Base-by-base conservation (phyloP, 23 tunicate genomes). In the Halocynthia roretzi region DNA sequence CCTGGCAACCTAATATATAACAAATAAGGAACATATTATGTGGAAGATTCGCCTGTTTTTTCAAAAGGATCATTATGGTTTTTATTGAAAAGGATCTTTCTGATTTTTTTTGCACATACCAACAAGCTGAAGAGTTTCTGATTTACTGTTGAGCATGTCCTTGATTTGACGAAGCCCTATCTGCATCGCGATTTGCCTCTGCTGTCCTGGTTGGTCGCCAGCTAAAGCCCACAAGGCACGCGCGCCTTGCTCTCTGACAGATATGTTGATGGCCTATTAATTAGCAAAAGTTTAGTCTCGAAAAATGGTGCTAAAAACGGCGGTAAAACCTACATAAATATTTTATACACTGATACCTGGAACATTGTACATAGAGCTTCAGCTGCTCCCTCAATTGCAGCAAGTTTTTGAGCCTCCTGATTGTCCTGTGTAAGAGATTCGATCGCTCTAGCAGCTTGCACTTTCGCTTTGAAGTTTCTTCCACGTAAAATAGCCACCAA, bases 151-250 rank as follows among this genome's bases (percentile, higher is more conserved):
- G 68, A 88, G 31, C 95, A 88, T 83, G 19, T 88, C 95, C 17
- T 86, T 83, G 10, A 88, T 83, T 57, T 83, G 84, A 69, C 81
- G 78, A 18, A 73, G 58, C 8, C 95, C 95, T 50, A 88, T 88
- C 20, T 65, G 76, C 44, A 65, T 31, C 6, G 95, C 80, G 15
- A 88, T 78, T 54, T 80, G 75, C 56, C 95, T 61, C 72, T 88
- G 95, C 52, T 88, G 95, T 62, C 73, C 84, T 21, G 95, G 95
- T 68, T 88, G 87, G 52, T 79, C 77, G 5, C 95, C 95, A 14
- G 95, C 95, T 48, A 88, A 54, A 15, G 82, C 72, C 95, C 95
- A 88, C 71, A 88, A 50, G 8, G 95, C 95, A 54, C 84, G 67
- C 0, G 95, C 95, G n/a, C 87, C 95, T 53, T 75, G 75, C 69